These are phyloP conservation scores for Drosophila mimica DNA, from an alignment of 2,888 invertebrate genomes.

Conservation along the genomic window DNA sequence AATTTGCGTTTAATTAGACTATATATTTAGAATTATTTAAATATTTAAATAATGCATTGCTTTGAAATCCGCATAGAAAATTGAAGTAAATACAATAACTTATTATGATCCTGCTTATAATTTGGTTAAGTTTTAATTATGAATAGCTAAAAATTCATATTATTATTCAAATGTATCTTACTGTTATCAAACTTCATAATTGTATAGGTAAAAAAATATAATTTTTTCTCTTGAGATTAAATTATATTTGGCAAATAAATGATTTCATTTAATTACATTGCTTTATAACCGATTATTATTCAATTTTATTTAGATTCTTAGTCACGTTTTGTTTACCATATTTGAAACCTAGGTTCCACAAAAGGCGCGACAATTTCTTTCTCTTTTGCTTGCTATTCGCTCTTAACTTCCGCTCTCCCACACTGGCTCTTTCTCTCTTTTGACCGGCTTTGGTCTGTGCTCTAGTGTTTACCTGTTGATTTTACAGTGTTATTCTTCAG, in stretches of 20 bases:
- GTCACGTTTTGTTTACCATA: constrained; percentile 1
- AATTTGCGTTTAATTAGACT: no score
- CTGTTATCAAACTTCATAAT: neutral
- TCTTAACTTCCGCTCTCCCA: constrained; percentile 21
- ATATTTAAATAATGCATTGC: neutral
- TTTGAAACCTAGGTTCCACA: constrained; percentile 23
- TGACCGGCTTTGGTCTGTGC: constrained; percentile 1
- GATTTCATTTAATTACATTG: neutral
- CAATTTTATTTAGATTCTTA: neutral
- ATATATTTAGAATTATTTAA: no score
- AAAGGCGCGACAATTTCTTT: neutral
- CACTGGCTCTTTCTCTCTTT: neutral
- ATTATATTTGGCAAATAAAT: neutral
- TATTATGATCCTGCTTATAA: neutral
- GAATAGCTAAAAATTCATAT: neutral
- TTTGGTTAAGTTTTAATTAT: neutral
- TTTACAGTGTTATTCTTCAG: constrained; percentile 19
- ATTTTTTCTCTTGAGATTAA: no score
- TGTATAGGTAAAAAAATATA: neutral
- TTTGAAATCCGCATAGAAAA: neutral
- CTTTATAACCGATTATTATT: neutral
- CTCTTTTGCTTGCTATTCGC: constrained; percentile 8
- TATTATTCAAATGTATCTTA: neutral
- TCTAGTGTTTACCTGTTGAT: constrained; percentile 51
- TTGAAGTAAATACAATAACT: neutral